A percentile compares a stretch with the other conserved stretches of the same genome.
phyloP scores from a whole-genome alignment of 2,113 vertebrate genomes.

The Mormyrus lacerda region DNA sequence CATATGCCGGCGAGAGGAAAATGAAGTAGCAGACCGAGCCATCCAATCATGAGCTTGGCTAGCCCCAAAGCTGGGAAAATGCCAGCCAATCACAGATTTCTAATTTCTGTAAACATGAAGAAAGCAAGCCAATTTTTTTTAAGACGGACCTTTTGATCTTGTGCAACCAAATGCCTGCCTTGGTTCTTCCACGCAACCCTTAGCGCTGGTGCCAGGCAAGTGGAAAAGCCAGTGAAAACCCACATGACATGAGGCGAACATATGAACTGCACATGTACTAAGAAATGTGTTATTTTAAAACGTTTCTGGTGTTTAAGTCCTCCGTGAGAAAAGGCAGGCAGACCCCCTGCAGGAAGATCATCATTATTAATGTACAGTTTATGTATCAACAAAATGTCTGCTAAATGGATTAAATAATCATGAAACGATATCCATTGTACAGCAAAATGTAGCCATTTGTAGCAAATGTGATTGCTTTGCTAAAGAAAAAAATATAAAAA shows the following conservation, averaged over 20 bases:
- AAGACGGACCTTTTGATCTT: neutral
- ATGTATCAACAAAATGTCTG: slow-evolving; percentile 1
- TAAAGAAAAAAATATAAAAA: neutral
- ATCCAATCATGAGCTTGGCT: neutral
- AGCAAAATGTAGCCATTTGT: neutral
- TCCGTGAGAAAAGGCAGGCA: neutral
- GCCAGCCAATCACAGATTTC: neutral
- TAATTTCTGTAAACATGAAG: neutral
- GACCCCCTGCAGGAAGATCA: neutral
- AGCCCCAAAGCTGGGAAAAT: neutral
- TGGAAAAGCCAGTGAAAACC: neutral
- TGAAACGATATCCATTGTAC: neutral
- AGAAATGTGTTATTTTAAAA: neutral
- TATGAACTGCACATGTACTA: neutral
- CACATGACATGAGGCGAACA: neutral
- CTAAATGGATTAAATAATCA: slow-evolving; percentile 11
- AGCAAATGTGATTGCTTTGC: slow-evolving; percentile 3
- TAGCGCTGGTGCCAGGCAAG: neutral
- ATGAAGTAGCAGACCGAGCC: neutral
- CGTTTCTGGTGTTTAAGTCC: neutral
- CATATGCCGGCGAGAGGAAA: neutral
- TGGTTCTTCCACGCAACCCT: neutral
- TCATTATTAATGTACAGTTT: neutral
- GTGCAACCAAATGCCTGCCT: neutral
- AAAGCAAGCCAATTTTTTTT: neutral